Evolutionary conservation across 2,113 vertebrate genomes (phyloP), one percentile per base, ranked within the genome.

Genomic region (Plecturocebus donacophilus): DNA sequence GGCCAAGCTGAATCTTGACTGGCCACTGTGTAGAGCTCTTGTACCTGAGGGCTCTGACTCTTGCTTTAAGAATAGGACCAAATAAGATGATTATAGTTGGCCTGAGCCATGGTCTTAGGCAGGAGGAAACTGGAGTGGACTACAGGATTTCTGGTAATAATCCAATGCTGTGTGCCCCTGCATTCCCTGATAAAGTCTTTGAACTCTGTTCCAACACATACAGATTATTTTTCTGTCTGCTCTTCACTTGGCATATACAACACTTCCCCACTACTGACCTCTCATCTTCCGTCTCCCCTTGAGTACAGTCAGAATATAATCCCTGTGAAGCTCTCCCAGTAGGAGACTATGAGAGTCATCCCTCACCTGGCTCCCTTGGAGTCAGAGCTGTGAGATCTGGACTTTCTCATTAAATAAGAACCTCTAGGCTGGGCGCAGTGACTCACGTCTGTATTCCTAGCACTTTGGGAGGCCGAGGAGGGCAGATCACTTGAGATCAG

Each of bases 341-440:
- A 90, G 3, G 21, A 76, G 8, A 52, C 27, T 73, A 68, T n/a
- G 70, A 40, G 49, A 42, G 12, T 95, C 52, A 79, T 52, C 58
- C 47, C 14, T 96, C 49, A 19, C 0, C 3, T 84, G 79, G 19
- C 4, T 52, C 13, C 17, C 23, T 75, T 56, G 49, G 16, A 80
- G 14, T 76, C 42, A 82, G 40, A 85, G 19, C 30, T 77, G 38
- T 64, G 38, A 79, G 77, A 83, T 79, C 38, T 5, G 17, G 6
- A 64, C 8, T 95, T 95, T 93, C 35, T 80, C 42, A 80, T 91
- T 89, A 86, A 97, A 87, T 70, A 61, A 73, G 49, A 80, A 80
- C 35, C 38, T 64, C 61, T 64, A 5, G 61, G 61, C 61, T 2
- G 12, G 27, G 61, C 0, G 0, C 61, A 64, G 61, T 14, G 27